Evolutionary conservation across 2,888 invertebrate genomes (phyloP).

Genomic region (Liopterus haemorrhoidalis): DNA sequence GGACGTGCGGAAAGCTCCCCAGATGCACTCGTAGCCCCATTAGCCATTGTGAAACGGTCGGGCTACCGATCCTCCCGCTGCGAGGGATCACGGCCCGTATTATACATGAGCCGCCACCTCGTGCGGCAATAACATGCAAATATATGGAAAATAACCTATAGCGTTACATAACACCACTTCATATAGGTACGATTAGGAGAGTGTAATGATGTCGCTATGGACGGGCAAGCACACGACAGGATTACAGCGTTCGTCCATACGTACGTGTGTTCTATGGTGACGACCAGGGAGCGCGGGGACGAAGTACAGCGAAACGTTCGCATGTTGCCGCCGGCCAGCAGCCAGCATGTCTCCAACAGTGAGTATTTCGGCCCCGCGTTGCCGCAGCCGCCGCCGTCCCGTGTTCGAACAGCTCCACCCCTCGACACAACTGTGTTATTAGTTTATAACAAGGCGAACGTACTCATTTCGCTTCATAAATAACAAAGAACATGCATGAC

Average conservation of each 20-base stretch:
- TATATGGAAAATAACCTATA: slow-evolving; percentile 44
- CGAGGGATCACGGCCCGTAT: slow-evolving; percentile 12
- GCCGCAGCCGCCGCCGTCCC: too few species aligned
- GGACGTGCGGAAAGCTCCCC: slow-evolving; percentile 1
- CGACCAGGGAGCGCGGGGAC: neutral
- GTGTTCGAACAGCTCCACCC: neutral
- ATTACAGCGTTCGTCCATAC: too few species aligned
- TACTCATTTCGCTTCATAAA: slow-evolving; percentile 22
- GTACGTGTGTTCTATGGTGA: too few species aligned
- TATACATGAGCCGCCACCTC: slow-evolving; percentile 16
- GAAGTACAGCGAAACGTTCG: neutral
- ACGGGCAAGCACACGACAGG: too few species aligned
- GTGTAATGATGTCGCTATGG: slow-evolving; percentile 18
- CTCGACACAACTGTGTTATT: slow-evolving; percentile 15
- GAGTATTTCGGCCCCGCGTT: too few species aligned
- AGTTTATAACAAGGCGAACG: slow-evolving; percentile 23
- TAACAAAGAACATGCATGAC: slow-evolving; percentile 19
- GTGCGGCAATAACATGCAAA: slow-evolving; percentile 42
- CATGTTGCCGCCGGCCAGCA: slow-evolving; percentile 2
- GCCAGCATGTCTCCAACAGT: too few species aligned
- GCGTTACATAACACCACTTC: slow-evolving; percentile 43
- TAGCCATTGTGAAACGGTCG: slow-evolving; percentile 20
- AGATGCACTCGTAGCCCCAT: slow-evolving; percentile 15
- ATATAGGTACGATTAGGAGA: slow-evolving; percentile 28
- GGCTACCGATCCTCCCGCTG: neutral